Evolutionary conservation across 2,797 vertebrate genomes (phyloP).

Genomic region (Parauchenoglanis ngamensis): DNA sequence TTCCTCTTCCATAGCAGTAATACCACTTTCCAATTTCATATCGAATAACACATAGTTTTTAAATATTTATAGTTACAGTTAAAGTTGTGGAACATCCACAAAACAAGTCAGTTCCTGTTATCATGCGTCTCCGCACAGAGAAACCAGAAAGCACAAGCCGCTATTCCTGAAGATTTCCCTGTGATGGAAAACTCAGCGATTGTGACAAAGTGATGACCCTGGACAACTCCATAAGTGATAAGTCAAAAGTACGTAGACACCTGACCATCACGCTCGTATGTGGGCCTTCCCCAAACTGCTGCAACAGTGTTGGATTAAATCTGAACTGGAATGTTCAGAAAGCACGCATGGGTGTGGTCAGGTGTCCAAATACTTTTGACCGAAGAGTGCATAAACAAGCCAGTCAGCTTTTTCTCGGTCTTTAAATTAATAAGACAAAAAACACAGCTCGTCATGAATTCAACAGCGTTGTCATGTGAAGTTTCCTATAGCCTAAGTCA

Average conservation of each 20-base stretch:
- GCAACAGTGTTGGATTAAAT: not conserved
- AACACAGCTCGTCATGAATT: not conserved
- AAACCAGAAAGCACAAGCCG: not conserved
- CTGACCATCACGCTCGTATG: not conserved
- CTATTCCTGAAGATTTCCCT: not conserved
- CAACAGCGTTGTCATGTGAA: not conserved
- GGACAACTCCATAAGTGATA: not conserved
- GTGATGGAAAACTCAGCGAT: not conserved
- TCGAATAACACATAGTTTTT: not conserved
- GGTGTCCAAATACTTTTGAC: not conserved
- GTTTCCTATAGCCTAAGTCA: not conserved
- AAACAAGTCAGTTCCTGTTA: not conserved
- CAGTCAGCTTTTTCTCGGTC: not conserved
- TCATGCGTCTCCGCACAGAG: not conserved
- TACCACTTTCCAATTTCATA: not conserved
- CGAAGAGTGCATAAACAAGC: not conserved
- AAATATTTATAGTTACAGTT: not conserved
- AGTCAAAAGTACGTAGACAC: not conserved
- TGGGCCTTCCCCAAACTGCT: not conserved
- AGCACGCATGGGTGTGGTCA: not conserved
- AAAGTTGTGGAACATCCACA: not conserved
- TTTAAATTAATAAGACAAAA: not conserved
- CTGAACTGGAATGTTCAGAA: not conserved
- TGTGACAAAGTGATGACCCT: not conserved
- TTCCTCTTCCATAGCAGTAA: not conserved